Base-by-base conservation (phyloP, 2,113 vertebrate species). In the Nothoprocta perdicaria region DNA sequence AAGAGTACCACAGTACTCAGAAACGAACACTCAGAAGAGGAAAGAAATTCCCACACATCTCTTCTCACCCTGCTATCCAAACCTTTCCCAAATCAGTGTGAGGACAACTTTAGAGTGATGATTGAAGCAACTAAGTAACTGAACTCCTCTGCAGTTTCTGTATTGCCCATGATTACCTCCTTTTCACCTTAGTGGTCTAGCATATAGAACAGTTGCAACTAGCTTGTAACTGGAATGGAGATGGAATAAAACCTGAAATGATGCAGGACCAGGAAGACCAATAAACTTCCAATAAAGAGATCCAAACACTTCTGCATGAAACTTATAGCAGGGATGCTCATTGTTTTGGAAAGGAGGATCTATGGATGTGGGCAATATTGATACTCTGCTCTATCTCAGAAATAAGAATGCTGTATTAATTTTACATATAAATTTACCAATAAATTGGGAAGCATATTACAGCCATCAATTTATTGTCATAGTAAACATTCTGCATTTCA, bases 31-130 rank as follows among this genome's bases (percentile, higher is more conserved):
- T 38, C 84, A 22, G 61, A 50, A 82, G 55, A 91, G 65, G 76
- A 87, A 89, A 82, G 87, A 76, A 69, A 95, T 93, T 94, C 87
- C 93, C 80, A 94, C 85, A 74, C 63, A 80, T 33, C 48, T 40
- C 71, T 90, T 92, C 94, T 91, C 89, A 87, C 65, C 58, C 81
- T 79, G 79, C 26, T 7, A 0, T 65, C 65, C 58, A 88, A 89
- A 75, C 48, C 65, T 48, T 65, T 75, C 60, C 84, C 53, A 40
- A 52, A 52, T 82, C 43, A 69, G 33, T 19, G 46, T 2, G 29
- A 94, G 22, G 57, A 77, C 35, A 83, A 82, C 21, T 94, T 72
- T 93, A 63, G 61, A 88, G 76, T 48, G 57, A 91, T 89, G 91
- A 88, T 16, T 78, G 89, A 93, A 89, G 87, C 61, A 89, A 92